Evolutionary conservation across 1,140 invertebrate genomes (phyloP).

Genomic region (Rhizoglyphus robini): DNA sequence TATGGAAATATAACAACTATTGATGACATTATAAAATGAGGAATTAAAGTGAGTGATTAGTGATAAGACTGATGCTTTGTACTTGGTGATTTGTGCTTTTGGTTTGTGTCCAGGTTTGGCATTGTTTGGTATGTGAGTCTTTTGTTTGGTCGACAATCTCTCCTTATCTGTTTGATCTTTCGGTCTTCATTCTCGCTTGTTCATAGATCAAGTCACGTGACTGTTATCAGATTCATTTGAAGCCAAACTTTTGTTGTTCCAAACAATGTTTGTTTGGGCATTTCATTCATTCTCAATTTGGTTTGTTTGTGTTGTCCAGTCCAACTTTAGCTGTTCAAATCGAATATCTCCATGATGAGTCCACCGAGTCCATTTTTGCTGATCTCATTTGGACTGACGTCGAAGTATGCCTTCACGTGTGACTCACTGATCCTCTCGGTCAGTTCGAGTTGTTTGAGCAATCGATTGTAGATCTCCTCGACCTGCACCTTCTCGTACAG

Average conservation of each 20-base stretch:
- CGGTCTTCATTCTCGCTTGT: no score
- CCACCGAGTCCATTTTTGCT: constrained; percentile 51
- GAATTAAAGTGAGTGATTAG: no score
- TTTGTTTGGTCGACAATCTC: no score
- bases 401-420: constrained; percentile 69
- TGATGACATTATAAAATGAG: no score
- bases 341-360: constrained; percentile 79
- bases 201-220: no score
- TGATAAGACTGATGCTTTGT: no score
- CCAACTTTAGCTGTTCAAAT: constrained; percentile 47
- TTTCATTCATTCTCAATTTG: neutral
- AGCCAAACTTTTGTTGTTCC: neutral
- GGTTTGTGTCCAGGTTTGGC: no score
- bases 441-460: constrained; percentile 73
- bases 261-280: neutral
- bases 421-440: constrained; percentile 68
- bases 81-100: no score
- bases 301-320: neutral
- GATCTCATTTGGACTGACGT: constrained; percentile 63
- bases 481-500: constrained; percentile 48
- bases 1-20: no score
- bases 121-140: no score
- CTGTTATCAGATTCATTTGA: no score
- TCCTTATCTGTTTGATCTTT: no score
- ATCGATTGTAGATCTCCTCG: constrained; percentile 49